Evolutionary conservation across 1,140 invertebrate genomes (phyloP), one percentile per base, ranked within the genome.

Genomic region (Ips typographus): DNA sequence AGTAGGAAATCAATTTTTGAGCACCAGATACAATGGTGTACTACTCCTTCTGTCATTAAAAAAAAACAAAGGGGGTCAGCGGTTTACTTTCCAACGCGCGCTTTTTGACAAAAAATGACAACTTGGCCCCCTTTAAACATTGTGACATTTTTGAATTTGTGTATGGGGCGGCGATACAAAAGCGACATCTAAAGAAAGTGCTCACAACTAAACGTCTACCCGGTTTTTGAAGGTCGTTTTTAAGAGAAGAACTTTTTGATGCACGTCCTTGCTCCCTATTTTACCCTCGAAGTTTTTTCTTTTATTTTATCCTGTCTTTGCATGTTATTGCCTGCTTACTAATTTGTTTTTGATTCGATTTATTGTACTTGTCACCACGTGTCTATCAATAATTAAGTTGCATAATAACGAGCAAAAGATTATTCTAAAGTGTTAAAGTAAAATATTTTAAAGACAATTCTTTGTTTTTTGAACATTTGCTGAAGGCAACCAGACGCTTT

Each of bases 111-210:
- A 61, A 66, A n/a, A 22, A 22, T 22, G 22, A 22, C 22, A 22
- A 22, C 22, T 22, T 22, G 22, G n/a, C 55, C 59, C 36, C 76
- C 65, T 76, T 75, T 69, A 59, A 70, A 79, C 78, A 79, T 79
- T 87, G 86, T 88, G 86, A 87, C 86, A 87, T 87, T 87, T 87
- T 87, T 87, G 84, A 83, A 84, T 0, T 83, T 88, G 86, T 88
- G 86, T 85, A 86, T 87, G 86, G 85, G 86, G 85, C 85, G 83
- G 83, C 85, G 85, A 60, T 86, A 86, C 22, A 22, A 82, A 81
- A 74, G 73, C 74, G 79, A 72, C 70, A 74, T 72, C 56, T 59
- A 71, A 69, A 66, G 56, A 70, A 72, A 62, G 43, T 37, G 39
- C 39, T 5, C 57, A 51, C 62, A 56, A 41, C 43, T 64, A 76